phyloP scores from a whole-genome alignment of 2,797 vertebrate genomes.

The Fratercula arctica region DNA sequence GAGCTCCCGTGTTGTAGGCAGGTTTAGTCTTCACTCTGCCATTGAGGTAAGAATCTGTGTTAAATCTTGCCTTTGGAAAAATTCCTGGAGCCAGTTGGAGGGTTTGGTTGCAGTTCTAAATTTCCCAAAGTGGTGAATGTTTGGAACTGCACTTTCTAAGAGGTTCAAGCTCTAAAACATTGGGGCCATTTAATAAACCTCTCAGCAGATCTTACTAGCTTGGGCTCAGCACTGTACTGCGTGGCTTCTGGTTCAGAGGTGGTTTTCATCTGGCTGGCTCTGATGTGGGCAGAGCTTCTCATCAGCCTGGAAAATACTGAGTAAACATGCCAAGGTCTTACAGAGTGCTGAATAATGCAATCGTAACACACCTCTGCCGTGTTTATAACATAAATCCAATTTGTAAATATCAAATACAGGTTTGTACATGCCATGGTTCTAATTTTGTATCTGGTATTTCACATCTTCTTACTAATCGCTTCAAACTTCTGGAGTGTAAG shows the following conservation, averaged over 20 bases:
- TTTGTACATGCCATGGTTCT: neutral
- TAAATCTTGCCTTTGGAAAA: neutral
- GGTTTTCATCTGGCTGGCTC: constrained; percentile 17
- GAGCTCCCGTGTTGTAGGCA: neutral
- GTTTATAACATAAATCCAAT: constrained; percentile 6
- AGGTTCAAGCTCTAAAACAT: neutral
- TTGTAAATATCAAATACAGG: constrained; percentile 3
- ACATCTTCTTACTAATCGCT: constrained; percentile 1
- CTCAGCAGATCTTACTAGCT: neutral
- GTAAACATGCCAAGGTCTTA: neutral
- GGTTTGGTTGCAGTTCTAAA: neutral
- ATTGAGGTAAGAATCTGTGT: neutral
- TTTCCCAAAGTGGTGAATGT: neutral
- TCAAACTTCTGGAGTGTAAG: constrained; percentile 5
- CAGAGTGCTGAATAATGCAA: neutral
- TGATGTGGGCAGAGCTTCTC: neutral
- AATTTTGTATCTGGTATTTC: neutral
- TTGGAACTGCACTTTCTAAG: neutral
- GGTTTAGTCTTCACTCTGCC: neutral
- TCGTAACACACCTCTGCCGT: neutral
- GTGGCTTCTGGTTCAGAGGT: neutral
- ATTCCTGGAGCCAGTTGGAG: neutral
- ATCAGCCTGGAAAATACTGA: neutral
- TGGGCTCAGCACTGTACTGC: neutral
- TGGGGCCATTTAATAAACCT: neutral